A percentile compares a stretch with the other conserved stretches of the same genome.
Conservation (phyloP, 1,140 invertebrate species). For the Tetramorium parvispinum region DNA sequence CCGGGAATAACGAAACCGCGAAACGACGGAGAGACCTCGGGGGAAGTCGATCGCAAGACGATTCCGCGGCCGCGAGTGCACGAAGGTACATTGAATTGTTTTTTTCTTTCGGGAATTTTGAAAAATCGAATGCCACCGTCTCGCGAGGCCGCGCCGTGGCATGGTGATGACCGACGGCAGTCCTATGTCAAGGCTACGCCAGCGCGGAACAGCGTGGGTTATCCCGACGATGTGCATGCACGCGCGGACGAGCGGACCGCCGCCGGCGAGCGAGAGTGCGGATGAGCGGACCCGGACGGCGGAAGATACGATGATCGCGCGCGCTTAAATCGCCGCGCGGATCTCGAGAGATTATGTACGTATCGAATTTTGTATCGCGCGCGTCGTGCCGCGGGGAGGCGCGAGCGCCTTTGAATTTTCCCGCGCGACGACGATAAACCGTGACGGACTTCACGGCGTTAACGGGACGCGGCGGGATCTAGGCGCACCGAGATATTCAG, state of each 20-base stretch:
- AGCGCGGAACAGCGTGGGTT: neutral
- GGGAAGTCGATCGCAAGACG: neutral
- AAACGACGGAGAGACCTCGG: neutral
- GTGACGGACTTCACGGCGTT: no score
- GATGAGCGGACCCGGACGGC: neutral
- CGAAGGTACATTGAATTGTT: no score
- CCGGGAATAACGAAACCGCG: no score
- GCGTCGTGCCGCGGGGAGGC: neutral
- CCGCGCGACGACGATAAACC: neutral
- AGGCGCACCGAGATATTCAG: no score
- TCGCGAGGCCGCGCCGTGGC: neutral
- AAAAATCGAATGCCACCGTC: neutral
- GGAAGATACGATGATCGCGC: constrained; percentile 34
- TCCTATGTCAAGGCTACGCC: neutral
- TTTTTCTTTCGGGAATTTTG: neutral
- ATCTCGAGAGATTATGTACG: neutral
- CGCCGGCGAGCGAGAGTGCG: neutral
- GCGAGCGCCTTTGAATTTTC: neutral
- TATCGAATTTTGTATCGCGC: neutral
- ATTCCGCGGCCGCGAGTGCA: neutral
- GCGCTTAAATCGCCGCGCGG: neutral
- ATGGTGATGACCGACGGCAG: neutral
- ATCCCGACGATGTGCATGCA: neutral
- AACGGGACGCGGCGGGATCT: no score
- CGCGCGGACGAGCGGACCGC: neutral